Evolutionary conservation across 2,888 invertebrate genomes (phyloP), one percentile per base, ranked within the genome.

Genomic region (Agriopis aurantiaria): DNA sequence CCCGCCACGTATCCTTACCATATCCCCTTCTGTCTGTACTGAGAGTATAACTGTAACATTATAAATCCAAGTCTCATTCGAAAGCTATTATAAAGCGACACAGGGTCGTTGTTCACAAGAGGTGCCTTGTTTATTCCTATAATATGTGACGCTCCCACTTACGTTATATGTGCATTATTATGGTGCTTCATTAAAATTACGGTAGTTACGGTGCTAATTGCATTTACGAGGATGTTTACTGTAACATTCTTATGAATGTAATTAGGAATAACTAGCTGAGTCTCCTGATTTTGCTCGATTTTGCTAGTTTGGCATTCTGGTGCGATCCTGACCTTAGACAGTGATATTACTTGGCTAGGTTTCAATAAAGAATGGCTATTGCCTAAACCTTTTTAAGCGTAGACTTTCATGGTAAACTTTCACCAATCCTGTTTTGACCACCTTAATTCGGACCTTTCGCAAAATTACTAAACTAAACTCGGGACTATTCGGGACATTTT

Each of bases 51-150:
- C 45, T 60, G 43, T 33, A 33, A 33, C 33, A 33, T 80, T 79
- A 82, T 85, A 85, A 84, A 83, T 83, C 80, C 75, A 71, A 80
- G 80, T 80, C 82, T 83, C 82, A 85, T 85, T 85, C 77, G 82
- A 82, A 83, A 83, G 83, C 82, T 82, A 85, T 87, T 87, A 88
- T 87, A 84, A 85, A 81, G 85, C 82, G 80, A 79, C 78, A 78
- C 76, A 56, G 77, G 80, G 79, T 81, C 88, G 87, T 88, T 86
- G 78, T 80, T 74, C 79, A 80, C 88, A 88, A 86, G 81, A 86
- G 88, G 88, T 80, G 85, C 86, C 81, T 82, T 86, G 82, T 88
- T 88, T 88, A 87, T 86, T 69, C 77, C 77, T 73, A 69, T 76
- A 75, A 76, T 77, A 78, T 78, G 77, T 75, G 73, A 71, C 63